Percentiles rank a stretch among this genome's conserved stretches.
Conservation (phyloP, 2,888 invertebrate genomes). For the Malthinus seriepunctatus region DNA sequence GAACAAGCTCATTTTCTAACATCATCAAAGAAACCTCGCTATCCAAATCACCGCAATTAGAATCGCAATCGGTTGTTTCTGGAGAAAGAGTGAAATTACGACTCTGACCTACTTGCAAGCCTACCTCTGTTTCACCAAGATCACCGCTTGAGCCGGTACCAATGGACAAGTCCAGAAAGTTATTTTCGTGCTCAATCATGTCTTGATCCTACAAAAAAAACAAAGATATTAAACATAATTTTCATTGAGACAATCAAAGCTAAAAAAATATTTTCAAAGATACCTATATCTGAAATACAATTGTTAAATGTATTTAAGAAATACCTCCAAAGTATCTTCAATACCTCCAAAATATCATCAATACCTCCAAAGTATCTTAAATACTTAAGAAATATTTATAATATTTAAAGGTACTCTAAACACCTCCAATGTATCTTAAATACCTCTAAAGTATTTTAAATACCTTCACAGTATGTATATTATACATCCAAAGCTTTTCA, state of each 20-base stretch:
- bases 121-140: slow-evolving; percentile 66
- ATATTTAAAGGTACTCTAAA: too few species aligned
- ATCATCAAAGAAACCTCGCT: slow-evolving; percentile 80
- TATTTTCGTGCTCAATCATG: slow-evolving; percentile 60
- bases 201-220: slow-evolving; percentile 53
- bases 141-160: slow-evolving; percentile 67
- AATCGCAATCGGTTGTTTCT: slow-evolving; percentile 91
- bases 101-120: slow-evolving; percentile 69
- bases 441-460: too few species aligned
- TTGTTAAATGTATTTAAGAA: too few species aligned
- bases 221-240: too few species aligned
- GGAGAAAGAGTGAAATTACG: slow-evolving; percentile 89
- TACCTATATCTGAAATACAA: too few species aligned
- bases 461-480: too few species aligned
- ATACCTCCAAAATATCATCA: too few species aligned
- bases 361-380: too few species aligned
- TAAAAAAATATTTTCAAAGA: not conserved
- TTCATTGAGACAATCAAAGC: not conserved
- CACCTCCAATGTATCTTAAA: too few species aligned
- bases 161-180: slow-evolving; percentile 63
- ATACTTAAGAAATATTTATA: too few species aligned
- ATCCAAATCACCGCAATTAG: slow-evolving; percentile 83
- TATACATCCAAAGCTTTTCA: too few species aligned
- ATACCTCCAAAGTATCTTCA: too few species aligned
- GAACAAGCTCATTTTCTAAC: slow-evolving; percentile 67